Base-by-base conservation (phyloP, 1,140 invertebrate species). In the Ctenoplectra terminalis region DNA sequence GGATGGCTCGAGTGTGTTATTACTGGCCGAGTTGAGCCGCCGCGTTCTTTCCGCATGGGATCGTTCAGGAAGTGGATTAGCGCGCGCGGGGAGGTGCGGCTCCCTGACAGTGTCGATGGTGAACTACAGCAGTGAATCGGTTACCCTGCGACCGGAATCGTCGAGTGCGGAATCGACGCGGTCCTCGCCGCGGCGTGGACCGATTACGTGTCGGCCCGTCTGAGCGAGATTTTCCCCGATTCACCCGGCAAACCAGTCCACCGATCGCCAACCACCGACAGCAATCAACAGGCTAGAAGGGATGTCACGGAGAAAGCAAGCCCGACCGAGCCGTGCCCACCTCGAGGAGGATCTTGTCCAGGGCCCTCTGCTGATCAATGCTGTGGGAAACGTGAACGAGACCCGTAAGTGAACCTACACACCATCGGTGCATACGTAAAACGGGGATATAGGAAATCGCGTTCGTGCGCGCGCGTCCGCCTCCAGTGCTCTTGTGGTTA, bases 261-360 rank as follows among this genome's bases (percentile, higher is more conserved):
- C n/a, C 66, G 60, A 46, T 52, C 77, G 77, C 46, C 58, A 29
- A 40, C 23, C 66, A 31, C 15, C n/a, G 17, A 1, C 58, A 43
- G 52, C 60, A 34, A 73, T 50, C 78, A 70, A 76, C 67, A 63
- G 78, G 81, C 71, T 63, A 75, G 88, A 73, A 92, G 93, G 90
- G 81, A 94, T 94, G 93, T 94, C 93, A 90, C 90, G 93, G 91
- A 90, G 93, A 91, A 94, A 94, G 92, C 93, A 94, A 85, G 93
- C 93, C 78, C 92, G 93, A 89, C 93, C 93, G 70, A 94, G 92
- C 90, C 93, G 93, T 91, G 93, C 93, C 87, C 92, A 92, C 85
- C 92, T 93, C 83, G 93, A 94, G 91, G 93, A 94, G 90, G 93
- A 94, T 89, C 93, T 93, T 85, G 90, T 90, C 88, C 93, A 90